Conservation (phyloP, 1,140 invertebrate genomes). For the Ceratoteleas bidentatus region DNA sequence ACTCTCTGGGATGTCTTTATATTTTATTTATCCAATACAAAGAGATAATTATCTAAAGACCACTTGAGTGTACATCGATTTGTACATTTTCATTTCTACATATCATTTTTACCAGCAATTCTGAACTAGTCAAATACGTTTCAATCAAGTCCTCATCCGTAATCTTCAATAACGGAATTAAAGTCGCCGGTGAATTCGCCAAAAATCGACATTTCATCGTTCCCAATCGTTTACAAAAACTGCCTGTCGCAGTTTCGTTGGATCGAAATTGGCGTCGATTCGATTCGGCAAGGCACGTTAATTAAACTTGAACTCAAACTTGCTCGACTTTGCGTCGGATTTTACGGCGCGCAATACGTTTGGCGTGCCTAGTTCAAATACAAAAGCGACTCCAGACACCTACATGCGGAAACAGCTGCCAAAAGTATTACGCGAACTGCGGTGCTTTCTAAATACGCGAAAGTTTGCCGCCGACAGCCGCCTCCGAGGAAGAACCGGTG, state of each 20-base stretch:
- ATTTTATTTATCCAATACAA: too few species aligned
- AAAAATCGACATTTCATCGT: background rate
- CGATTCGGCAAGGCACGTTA: constrained; percentile 76
- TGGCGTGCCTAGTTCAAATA: constrained; percentile 59
- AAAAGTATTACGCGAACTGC: constrained; percentile 73
- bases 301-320: constrained; percentile 78
- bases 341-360: constrained; percentile 43
- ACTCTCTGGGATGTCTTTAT: too few species aligned
- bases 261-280: constrained; percentile 66
- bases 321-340: constrained; percentile 49
- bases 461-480: constrained; percentile 53
- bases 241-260: background rate
- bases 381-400: constrained; percentile 53
- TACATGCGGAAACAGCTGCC: constrained; percentile 68
- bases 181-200: too few species aligned
- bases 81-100: too few species aligned
- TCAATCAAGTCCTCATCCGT: too few species aligned
- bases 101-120: too few species aligned
- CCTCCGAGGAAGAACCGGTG: constrained; percentile 43
- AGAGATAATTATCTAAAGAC: too few species aligned
- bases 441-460: constrained; percentile 42
- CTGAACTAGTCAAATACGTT: too few species aligned
- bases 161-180: too few species aligned
- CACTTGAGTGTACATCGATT: too few species aligned
- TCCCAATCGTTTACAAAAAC: constrained; percentile 1